Base-by-base conservation (phyloP, 2,113 vertebrate species). In the Rallus limicola region DNA sequence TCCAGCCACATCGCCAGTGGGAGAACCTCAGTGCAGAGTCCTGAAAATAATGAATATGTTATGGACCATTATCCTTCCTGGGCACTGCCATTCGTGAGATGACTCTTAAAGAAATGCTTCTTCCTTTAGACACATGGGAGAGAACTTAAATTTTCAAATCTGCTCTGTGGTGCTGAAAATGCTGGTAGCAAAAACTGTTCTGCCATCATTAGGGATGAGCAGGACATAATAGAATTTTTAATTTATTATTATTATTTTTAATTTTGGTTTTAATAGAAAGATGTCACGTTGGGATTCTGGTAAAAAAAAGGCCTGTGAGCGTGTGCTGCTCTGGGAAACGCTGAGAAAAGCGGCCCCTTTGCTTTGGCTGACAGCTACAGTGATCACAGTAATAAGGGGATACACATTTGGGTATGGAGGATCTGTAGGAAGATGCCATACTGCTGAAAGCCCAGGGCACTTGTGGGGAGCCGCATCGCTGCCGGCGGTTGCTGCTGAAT, bases 1-100 rank as follows among this genome's bases (percentile, higher is more conserved):
- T 70, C 62, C 76, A 69, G 36, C 46, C 76, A 72, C 69, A 59
- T 60, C 81, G 36, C 52, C 36, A 5, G 62, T 89, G 87, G 80
- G 82, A 93, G 89, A 95, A 83, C 44, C 86, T 70, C 81, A 42
- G 80, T 8, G 72, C 88, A 80, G n/a, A 92, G 67, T 38, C 63
- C 93, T 93, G 93, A 90, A 88, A 94, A 90, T 89, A 92, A 95
- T 64, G 94, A 92, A 81, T 86, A 65, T 18, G 86, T 88, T 95
- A 77, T 96, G 93, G 86, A 23, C 82, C 96, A 97, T 96, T 96
- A 95, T 97, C 87, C 82, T 38, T 68, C 82, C 79, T 26, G 91
- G 91, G n/a, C 83, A 83, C 74, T 28, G 31, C 86, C 12, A 4
- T 44, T 63, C 60, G 91, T 96, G 95, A 94, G 90, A 44, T 0